Evolutionary conservation across 2,888 invertebrate species (phyloP), one percentile per base, ranked within the genome.

Genomic region (Tiliacea aurago): DNA sequence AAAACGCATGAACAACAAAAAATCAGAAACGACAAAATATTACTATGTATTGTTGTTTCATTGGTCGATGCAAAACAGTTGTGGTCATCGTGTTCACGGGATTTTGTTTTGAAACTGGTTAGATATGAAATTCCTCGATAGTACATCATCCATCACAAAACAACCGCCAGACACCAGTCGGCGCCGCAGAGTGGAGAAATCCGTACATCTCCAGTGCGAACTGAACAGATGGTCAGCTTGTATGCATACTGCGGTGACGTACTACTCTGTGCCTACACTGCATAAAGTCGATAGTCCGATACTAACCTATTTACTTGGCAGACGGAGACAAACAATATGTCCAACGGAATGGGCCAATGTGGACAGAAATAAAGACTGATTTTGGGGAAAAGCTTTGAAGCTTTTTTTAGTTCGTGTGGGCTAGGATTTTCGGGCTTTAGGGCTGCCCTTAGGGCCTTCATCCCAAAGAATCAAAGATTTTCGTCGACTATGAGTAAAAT

Each of bases 141-240:
- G n/a, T n/a, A 86, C 47, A 23, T 10, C 20, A 15, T 66, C 65
- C 69, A 71, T 10, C 0, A 23, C 7, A 23, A 4, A 65, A 73
- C 7, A 64, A 56, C 45, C 78, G 78, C 79, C 69, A 85, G 87
- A 83, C 83, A 59, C 0, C 11, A 4, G 7, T 37, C 61, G 77
- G 73, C 84, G 82, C 78, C 83, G 74, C 81, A 82, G 73, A 69
- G 58, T 76, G 78, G 81, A 85, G 82, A 87, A 86, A 86, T 76
- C 84, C 66, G 67, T 47, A 58, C 78, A 80, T 76, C 78, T 67
- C 61, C 73, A 65, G 62, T 45, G 70, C 43, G 67, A 65, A 56
- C 63, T 64, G 81, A 80, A 74, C 84, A 86, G 80, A 88, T 88
- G 86, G 88, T 79, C 86, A 49, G 63, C 55, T 67, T 77, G 79